Base-by-base conservation (phyloP, 2,797 vertebrate genomes). In the Silurus aristotelis region DNA sequence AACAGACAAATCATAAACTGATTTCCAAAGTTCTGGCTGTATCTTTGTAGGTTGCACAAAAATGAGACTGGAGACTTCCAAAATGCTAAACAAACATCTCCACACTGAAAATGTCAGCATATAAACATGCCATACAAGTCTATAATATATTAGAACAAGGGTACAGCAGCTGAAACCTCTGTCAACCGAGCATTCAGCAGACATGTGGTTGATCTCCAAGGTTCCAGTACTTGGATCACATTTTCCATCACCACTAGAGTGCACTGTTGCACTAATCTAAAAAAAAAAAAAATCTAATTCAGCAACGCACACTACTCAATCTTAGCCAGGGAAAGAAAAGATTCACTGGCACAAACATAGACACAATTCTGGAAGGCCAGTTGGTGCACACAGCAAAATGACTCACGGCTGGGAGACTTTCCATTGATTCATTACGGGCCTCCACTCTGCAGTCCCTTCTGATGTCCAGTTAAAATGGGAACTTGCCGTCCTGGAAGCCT, bases 251-350 rank as follows among this genome's bases (percentile, higher is more conserved):
- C 76, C 87, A 82, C 87, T 84, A 90, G 89, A 85, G 77, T 8
- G 86, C 89, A 86, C 84, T 90, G 83, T 86, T 90, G 87, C 72
- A 56, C 72, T 66, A 80, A 78, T 83, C 38, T 38, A 78, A 71
- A 10, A 70, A 55, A 71, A 10, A 70, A 55, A 31, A 5, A 38
- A 38, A 38, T 13, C 7, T 25, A 20, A 20, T 76, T 67, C 20
- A 75, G n/a, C 14, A 55, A 56, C 7, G 1, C 3, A 15, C 6
- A 31, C 31, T n/a, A 68, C 22, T 48, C 0, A 38, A 52, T 79
- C 64, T 27, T 60, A 80, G 25, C 56, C 66, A 7, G 14, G 70
- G 14, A 60, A 64, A 60, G 22, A 61, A 75, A 80, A 63, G 38
- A 60, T 52, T 52, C 31, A 15, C 75, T 75, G 68, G 83, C 66